A percentile compares a stretch with the other conserved stretches of the same genome.
Conservation (phyloP, 2,113 vertebrate genomes). For the Crotophaga sulcirostris region DNA sequence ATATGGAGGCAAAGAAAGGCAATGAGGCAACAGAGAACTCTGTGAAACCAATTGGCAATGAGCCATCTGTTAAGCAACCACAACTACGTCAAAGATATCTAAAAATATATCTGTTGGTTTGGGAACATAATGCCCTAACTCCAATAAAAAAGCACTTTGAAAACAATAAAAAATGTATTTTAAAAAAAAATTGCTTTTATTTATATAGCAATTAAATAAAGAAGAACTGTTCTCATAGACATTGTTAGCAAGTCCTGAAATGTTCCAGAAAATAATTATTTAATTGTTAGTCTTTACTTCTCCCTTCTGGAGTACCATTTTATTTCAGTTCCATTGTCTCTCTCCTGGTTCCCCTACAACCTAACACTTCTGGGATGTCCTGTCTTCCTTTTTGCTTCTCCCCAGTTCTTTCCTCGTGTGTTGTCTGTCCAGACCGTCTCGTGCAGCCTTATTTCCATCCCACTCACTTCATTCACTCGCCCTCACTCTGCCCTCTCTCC, state of each 20-base stretch:
- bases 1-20: background rate
- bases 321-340: background rate
- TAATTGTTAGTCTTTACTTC: background rate
- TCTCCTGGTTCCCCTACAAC: background rate
- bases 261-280: background rate
- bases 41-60: conserved; percentile 28
- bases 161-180: conserved; percentile 19
- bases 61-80: conserved; percentile 56
- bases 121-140: conserved; percentile 42
- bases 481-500: background rate
- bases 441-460: background rate
- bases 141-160: conserved; percentile 12
- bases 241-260: background rate
- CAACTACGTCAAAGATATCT: conserved; percentile 43
- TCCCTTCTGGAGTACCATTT: background rate
- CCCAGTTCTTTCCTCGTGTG: background rate
- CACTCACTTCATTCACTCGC: background rate
- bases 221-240: background rate
- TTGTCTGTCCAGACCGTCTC: background rate
- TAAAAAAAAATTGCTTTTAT: background rate
- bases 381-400: background rate
- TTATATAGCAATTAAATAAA: background rate
- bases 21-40: conserved; percentile 27
- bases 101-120: conserved; percentile 42
- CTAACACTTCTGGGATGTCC: background rate